These are phyloP conservation scores for Cryptophagus acutangulus DNA, from an alignment of 2,888 invertebrate species.

Conservation along the genomic window DNA sequence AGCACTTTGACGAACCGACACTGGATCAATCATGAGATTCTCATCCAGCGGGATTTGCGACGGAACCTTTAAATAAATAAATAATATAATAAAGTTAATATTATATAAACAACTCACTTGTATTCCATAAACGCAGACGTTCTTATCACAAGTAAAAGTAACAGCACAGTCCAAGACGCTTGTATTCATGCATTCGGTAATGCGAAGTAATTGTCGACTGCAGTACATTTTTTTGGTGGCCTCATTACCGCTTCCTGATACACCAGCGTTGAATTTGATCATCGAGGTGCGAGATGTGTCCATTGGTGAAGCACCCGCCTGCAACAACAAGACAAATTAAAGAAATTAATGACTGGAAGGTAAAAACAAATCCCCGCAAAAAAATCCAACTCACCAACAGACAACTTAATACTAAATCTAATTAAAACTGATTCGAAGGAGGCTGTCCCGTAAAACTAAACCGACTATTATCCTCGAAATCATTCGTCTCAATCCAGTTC, in stretches of 20 bases:
- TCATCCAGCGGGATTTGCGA: conserved; percentile 62
- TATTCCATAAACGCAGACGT: conserved; percentile 70
- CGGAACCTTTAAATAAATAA: conserved; percentile 55
- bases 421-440: too few relatives aligned
- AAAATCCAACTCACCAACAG: too few relatives aligned
- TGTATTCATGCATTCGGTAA: conserved; percentile 69
- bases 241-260: conserved; percentile 32
- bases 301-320: conserved; percentile 37
- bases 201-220: conserved; percentile 60
- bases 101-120: conserved; percentile 47
- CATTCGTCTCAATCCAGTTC: conserved; percentile 28
- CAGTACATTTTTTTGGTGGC: conserved; percentile 60
- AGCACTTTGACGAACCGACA: conserved; percentile 26
- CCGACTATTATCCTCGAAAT: conserved; percentile 20
- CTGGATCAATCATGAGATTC: conserved; percentile 43
- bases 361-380: neutral
- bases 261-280: conserved; percentile 36
- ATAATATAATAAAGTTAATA: neutral
- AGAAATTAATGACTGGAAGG: neutral
- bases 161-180: conserved; percentile 72
- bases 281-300: conserved; percentile 43
- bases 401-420: too few relatives aligned
- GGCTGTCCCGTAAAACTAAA: too few relatives aligned
- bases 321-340: conserved; percentile 14
- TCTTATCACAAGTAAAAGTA: conserved; percentile 75